Percentiles rank a stretch among this genome's conserved stretches.
Conservation (phyloP, 2,113 vertebrate species). For the Sardina pilchardus region DNA sequence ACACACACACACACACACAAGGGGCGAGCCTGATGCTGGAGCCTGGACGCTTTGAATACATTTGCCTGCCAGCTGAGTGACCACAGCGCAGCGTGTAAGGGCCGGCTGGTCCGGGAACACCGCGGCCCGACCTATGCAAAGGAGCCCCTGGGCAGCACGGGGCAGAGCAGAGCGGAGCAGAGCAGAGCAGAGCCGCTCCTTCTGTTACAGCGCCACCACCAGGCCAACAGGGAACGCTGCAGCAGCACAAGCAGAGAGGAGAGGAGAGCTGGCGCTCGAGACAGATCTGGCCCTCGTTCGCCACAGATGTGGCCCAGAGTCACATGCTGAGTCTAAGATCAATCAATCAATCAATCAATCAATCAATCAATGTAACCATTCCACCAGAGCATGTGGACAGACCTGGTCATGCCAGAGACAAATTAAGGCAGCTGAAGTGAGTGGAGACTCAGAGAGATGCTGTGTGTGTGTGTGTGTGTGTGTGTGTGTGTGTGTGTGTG, state of each 20-base stretch:
- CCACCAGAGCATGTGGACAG: neutral
- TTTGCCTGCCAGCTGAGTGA: slow-evolving; percentile 46
- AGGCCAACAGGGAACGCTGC: neutral
- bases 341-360: no score
- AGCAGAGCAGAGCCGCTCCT: neutral
- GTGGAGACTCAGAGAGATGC: no score
- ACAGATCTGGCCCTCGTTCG: no score
- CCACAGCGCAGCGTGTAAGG: no score
- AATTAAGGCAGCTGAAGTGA: no score
- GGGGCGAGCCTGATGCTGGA: no score
- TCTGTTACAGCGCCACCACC: slow-evolving; percentile 1
- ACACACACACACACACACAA: slow-evolving; percentile 3
- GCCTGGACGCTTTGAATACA: slow-evolving; percentile 46
- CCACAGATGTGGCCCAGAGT: neutral
- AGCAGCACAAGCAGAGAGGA: no score
- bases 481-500: no score
- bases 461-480: no score
- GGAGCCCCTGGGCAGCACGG: neutral
- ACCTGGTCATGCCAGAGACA: neutral
- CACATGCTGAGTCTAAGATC: neutral
- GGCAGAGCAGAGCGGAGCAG: neutral
- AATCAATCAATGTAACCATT: neutral
- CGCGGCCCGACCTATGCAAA: neutral
- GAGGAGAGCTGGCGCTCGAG: no score
- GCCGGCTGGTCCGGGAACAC: neutral